Percentiles rank a stretch among this genome's conserved stretches.
Evolutionary conservation across 2,888 invertebrate species (phyloP).

Genomic region (Amphipyra tragopoginis): DNA sequence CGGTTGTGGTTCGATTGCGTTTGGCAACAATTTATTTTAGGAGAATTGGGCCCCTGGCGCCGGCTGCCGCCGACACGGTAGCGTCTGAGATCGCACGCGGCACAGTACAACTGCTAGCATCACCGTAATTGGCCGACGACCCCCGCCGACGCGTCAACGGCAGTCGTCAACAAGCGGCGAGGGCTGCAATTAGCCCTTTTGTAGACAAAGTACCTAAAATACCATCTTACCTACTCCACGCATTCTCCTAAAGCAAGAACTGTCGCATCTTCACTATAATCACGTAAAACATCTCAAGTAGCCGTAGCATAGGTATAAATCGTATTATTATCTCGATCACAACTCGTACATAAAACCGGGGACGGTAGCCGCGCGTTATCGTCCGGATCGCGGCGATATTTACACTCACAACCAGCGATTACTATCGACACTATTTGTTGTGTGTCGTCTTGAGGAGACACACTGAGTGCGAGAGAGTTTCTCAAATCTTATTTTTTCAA

Average conservation of each 20-base stretch:
- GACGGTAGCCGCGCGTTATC: slow-evolving; percentile 76
- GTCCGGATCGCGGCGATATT: slow-evolving; percentile 69
- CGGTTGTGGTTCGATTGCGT: no score
- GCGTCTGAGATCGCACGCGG: no score
- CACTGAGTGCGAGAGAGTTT: slow-evolving; percentile 55
- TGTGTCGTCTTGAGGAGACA: slow-evolving; percentile 65
- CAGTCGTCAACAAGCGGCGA: no score
- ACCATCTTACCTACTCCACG: no score
- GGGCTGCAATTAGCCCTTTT: no score
- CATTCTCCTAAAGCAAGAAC: neutral
- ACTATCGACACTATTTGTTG: slow-evolving; percentile 83
- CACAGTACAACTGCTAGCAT: no score
- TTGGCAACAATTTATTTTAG: no score
- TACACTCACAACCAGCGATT: slow-evolving; percentile 75
- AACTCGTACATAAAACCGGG: slow-evolving; percentile 77
- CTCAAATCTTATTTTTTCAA: neutral
- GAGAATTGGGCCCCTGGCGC: no score
- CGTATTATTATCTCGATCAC: slow-evolving; percentile 80
- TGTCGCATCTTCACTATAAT: slow-evolving; percentile 50
- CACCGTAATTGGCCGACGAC: no score
- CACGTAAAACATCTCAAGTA: slow-evolving; percentile 77
- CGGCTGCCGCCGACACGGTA: no score
- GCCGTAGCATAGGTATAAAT: slow-evolving; percentile 78
- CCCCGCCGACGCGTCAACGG: no score
- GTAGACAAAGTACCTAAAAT: no score